phyloP scores from a whole-genome alignment of 2,113 vertebrate species.

The Ceratotherium simum region DNA sequence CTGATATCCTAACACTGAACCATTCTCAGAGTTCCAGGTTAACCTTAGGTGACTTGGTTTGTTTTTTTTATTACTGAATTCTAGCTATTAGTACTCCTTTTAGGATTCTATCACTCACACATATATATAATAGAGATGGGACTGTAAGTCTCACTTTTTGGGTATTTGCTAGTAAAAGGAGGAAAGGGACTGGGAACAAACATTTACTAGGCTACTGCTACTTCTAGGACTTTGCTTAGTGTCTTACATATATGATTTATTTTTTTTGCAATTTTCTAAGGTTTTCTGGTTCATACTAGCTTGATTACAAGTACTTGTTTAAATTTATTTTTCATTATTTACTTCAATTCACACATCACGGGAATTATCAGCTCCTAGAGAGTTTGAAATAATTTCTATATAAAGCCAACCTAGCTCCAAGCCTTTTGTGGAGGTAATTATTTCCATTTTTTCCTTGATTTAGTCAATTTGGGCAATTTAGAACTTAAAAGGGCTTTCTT shows the following conservation, averaged over 20 bases:
- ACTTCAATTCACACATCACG: background rate
- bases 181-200: background rate
- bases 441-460: background rate
- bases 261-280: background rate
- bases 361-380: background rate
- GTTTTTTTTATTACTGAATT: background rate
- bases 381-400: conserved; percentile 8
- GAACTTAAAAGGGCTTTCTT: background rate
- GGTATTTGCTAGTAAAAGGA: background rate
- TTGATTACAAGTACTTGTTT: background rate
- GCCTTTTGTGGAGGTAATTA: background rate
- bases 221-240: background rate
- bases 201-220: background rate
- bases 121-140: background rate
- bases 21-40: background rate
- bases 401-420: background rate
- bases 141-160: background rate
- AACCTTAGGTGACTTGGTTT: background rate
- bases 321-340: background rate
- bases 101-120: background rate
- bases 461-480: background rate
- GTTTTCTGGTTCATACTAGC: background rate
- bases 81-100: background rate
- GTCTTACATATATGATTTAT: background rate
- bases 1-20: background rate